Evolutionary conservation across 2,888 invertebrate genomes (phyloP).

Genomic region (Sacculina carcini): DNA sequence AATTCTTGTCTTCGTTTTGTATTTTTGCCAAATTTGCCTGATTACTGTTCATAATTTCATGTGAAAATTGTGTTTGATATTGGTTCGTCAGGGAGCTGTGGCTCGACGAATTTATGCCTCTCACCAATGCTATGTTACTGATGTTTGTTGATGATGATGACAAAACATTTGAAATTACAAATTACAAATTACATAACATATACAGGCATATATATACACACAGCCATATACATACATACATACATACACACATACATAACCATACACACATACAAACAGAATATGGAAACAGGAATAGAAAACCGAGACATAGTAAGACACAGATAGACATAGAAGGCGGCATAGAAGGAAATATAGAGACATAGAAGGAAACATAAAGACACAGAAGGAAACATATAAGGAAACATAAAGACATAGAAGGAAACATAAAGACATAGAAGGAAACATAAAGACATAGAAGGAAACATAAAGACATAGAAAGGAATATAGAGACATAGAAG

Average conservation of each 20-base stretch:
- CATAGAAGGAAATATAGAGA: background rate
- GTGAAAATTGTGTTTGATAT: no score
- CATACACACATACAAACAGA: background rate
- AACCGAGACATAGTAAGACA: background rate
- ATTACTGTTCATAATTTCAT: no score
- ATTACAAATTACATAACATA: background rate
- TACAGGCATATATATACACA: background rate
- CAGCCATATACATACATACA: no score
- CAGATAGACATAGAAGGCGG: background rate
- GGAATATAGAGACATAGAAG: background rate
- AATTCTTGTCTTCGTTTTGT: no score
- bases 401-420: background rate
- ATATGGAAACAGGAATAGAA: no score
- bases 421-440: background rate
- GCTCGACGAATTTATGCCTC: background rate
- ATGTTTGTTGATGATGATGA: no score
- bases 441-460: background rate
- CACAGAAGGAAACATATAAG: background rate
- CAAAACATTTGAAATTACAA: no score
- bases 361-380: background rate
- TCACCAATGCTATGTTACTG: conserved; percentile 1
- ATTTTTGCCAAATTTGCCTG: no score
- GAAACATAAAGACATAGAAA: background rate
- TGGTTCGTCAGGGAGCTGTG: no score
- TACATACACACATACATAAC: no score